A percentile compares a stretch with the other conserved stretches of the same genome.
Conservation (phyloP, 30 jellyfish, hydroid and myxozoan species). For the Turritopsis dohrnii region DNA sequence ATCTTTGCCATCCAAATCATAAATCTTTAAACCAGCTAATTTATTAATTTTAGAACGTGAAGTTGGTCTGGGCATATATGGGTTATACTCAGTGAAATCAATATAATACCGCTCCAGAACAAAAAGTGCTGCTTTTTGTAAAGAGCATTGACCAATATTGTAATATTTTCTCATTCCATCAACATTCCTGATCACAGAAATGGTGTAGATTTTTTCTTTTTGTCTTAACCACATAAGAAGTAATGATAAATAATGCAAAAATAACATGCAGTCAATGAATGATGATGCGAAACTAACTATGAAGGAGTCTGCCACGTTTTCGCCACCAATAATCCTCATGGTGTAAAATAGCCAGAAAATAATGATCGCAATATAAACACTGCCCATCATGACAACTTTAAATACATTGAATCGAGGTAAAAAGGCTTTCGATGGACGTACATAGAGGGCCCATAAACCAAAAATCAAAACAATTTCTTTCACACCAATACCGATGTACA, state of each 20-base stretch:
- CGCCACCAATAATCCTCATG: conserved; percentile 53
- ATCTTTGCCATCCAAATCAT: conserved; percentile 90
- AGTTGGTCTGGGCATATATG: conserved; percentile 71
- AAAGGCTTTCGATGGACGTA: conserved; percentile 71
- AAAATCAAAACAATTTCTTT: conserved; percentile 65
- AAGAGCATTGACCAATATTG: conserved; percentile 68
- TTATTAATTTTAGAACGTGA: conserved; percentile 74
- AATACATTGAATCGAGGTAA: conserved; percentile 68
- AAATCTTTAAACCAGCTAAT: conserved; percentile 66
- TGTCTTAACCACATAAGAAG: conserved; percentile 86
- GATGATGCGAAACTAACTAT: conserved; percentile 69
- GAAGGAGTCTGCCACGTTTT: conserved; percentile 29
- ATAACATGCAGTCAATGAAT: conserved; percentile 75
- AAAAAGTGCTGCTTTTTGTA: conserved; percentile 80
- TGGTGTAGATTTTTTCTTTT: conserved; percentile 58
- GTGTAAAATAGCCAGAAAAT: conserved; percentile 91
- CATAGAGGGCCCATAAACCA: conserved; percentile 94
- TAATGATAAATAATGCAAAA: conserved; percentile 77
- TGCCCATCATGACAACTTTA: conserved; percentile 71
- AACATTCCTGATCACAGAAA: conserved; percentile 73
- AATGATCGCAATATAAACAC: conserved; percentile 43
- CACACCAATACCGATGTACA: conserved; percentile 76
- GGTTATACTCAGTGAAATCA: conserved; percentile 88
- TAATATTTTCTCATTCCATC: conserved; percentile 84
- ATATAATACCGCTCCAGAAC: conserved; percentile 78